phyloP scores from a whole-genome alignment of 2,113 vertebrate species.

The Sterna hirundo region DNA sequence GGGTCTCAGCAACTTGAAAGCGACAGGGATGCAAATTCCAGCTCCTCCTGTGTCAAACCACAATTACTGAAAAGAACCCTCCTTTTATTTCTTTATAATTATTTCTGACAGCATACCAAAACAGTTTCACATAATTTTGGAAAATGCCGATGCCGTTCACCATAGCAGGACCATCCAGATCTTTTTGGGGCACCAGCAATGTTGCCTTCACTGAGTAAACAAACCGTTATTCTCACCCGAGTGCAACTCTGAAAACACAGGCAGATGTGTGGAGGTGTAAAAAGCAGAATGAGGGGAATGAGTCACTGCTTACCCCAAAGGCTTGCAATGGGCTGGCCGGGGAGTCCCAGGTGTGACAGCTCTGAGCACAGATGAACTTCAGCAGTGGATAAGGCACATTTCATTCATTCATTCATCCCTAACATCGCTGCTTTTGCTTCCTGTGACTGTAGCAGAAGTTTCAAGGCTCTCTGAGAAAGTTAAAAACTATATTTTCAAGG shows the following conservation, averaged over 20 bases:
- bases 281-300: neutral
- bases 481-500: neutral
- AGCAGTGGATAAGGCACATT: neutral
- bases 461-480: neutral
- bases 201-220: neutral
- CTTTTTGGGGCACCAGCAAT: neutral
- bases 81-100: neutral
- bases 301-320: neutral
- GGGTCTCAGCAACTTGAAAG: neutral
- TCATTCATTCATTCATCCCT: neutral
- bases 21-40: neutral
- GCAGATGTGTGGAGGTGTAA: neutral
- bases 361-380: neutral
- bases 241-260: neutral
- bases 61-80: neutral
- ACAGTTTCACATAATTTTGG: neutral
- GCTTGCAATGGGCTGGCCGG: rapidly evolving
- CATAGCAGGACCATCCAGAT: neutral
- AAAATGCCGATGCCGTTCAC: neutral
- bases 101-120: neutral
- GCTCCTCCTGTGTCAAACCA: neutral
- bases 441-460: neutral
- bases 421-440: neutral
- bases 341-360: neutral
- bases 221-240: neutral